Conservation (phyloP, 2,113 vertebrate genomes). For the Pseudonaja textilis region DNA sequence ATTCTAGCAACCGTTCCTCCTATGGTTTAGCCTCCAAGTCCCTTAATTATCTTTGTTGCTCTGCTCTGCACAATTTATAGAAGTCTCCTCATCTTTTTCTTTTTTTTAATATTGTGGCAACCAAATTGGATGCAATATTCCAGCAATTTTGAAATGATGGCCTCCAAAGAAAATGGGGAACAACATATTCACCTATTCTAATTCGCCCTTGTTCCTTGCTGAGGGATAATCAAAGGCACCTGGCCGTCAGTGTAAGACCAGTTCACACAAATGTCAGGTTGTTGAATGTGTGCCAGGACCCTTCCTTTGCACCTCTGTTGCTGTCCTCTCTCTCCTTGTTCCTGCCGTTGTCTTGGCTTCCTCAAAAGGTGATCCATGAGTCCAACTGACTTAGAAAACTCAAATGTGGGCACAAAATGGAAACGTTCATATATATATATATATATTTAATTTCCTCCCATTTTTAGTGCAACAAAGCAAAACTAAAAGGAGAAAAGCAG, state of each 20-base stretch:
- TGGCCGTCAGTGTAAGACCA: not conserved
- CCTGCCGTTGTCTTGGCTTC: not conserved
- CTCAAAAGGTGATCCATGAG: fast-evolving
- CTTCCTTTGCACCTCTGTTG: not conserved
- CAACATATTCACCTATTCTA: not conserved
- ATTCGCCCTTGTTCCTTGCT: not conserved
- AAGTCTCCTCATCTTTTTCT: not conserved
- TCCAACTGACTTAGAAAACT: not conserved
- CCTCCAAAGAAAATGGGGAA: not conserved
- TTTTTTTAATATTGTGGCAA: not conserved
- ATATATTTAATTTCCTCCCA: not conserved
- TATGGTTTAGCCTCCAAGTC: not conserved
- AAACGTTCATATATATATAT: not conserved
- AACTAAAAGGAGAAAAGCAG: not conserved
- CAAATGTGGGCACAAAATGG: slow-evolving; percentile 23
- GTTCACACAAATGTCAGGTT: not conserved
- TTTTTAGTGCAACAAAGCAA: not conserved
- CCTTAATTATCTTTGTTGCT: not conserved
- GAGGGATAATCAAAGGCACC: not conserved
- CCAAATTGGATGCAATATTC: not conserved
- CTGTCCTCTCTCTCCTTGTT: not conserved
- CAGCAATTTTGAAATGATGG: not conserved
- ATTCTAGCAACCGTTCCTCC: not conserved
- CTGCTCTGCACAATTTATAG: not conserved
- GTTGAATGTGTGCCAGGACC: slow-evolving; percentile 1